A percentile compares a stretch with the other conserved stretches of the same genome.
Conservation (phyloP, 2,797 vertebrate genomes). For the Chiloscyllium punctatum region DNA sequence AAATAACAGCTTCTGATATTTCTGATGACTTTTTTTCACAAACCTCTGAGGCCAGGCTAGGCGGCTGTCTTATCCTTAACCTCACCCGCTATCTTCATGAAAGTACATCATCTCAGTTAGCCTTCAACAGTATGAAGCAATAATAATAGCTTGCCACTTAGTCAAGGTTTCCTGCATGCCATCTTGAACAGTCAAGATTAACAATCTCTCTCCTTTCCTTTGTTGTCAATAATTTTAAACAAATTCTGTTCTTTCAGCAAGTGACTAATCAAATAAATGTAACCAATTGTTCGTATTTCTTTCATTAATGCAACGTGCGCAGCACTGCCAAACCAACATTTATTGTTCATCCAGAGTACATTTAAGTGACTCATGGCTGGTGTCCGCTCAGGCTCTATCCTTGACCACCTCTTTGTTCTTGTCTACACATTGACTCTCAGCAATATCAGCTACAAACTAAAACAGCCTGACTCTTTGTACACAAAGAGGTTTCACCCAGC, state of each 20-base stretch:
- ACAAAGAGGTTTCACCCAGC: background rate
- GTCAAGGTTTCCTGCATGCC: background rate
- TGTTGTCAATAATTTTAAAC: background rate
- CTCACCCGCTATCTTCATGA: background rate
- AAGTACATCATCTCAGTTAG: background rate
- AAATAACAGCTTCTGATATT: background rate
- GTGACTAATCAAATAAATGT: background rate
- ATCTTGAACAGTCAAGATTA: background rate
- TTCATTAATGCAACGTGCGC: background rate
- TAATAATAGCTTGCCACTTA: background rate
- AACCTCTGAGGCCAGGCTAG: background rate
- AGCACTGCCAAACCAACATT: background rate
- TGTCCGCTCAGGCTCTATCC: background rate
- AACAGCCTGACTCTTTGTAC: background rate
- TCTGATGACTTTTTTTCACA: background rate
- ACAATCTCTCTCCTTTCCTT: background rate
- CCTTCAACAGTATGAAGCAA: background rate
- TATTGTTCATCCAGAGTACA: background rate
- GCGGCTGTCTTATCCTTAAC: background rate
- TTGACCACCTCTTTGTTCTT: background rate
- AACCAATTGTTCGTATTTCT: background rate
- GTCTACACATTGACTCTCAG: background rate
- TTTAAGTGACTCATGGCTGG: too few relatives aligned
- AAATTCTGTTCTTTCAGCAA: background rate
- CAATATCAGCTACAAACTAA: background rate